phyloP scores from a whole-genome alignment of 2,888 invertebrate species.

The Dasypogon diadema region DNA sequence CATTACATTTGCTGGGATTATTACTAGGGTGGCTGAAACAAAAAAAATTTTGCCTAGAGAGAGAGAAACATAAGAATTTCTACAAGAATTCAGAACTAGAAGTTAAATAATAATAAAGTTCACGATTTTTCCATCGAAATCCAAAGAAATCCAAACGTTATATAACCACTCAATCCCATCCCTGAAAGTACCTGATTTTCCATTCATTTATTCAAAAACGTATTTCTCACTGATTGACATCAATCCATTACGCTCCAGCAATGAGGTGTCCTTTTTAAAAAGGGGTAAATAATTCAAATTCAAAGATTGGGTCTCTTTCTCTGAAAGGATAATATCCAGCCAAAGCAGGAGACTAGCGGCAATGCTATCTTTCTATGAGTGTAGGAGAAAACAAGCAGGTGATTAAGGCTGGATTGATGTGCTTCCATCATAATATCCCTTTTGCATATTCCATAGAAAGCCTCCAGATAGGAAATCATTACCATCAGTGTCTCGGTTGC shows the following conservation, averaged over 20 bases:
- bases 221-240: constrained; percentile 35
- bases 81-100: too few relatives aligned
- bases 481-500: constrained; percentile 37
- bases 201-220: neutral
- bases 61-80: too few relatives aligned
- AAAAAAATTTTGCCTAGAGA: too few relatives aligned
- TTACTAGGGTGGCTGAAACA: too few relatives aligned
- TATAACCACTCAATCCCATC: neutral
- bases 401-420: constrained; percentile 47
- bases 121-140: too few relatives aligned
- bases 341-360: neutral
- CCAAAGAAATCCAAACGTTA: neutral
- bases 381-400: constrained; percentile 45
- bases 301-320: constrained; percentile 39
- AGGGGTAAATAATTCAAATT: constrained; percentile 42
- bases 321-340: constrained; percentile 43
- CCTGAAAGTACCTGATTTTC: neutral
- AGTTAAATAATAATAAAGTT: too few relatives aligned
- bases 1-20: too few relatives aligned
- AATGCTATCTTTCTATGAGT: neutral
- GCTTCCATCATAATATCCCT: constrained; percentile 22
- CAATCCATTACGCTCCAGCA: constrained; percentile 40
- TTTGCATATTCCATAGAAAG: constrained; percentile 21
- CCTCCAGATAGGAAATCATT: constrained; percentile 52
- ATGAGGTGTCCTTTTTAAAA: constrained; percentile 8